Evolutionary conservation across 2,888 invertebrate species (phyloP).

Genomic region (Hyposoter dolosus): DNA sequence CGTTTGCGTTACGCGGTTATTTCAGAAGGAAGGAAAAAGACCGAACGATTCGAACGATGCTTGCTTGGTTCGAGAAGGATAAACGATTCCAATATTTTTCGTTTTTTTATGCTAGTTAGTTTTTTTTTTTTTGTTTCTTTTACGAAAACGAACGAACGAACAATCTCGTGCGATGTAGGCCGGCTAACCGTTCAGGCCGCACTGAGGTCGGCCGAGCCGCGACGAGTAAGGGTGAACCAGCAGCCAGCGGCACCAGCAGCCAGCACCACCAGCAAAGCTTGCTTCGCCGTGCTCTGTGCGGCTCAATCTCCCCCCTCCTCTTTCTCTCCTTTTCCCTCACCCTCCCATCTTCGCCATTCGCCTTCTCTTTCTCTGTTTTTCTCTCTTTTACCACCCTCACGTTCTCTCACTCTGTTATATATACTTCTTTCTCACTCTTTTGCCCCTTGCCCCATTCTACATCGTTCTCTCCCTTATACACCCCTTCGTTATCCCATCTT

Average conservation of each 20-base stretch:
- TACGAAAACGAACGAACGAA: conserved; percentile 62
- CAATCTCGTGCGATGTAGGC: conserved; percentile 80
- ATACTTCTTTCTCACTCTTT: conserved; percentile 2
- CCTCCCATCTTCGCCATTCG: conserved; percentile 20
- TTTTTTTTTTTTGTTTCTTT: conserved; percentile 25
- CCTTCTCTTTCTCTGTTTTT: conserved; percentile 34
- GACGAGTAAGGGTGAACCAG: conserved; percentile 78
- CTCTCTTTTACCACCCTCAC: conserved; percentile 51
- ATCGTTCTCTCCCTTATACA: conserved; percentile 14
- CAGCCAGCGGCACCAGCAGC: conserved; percentile 68
- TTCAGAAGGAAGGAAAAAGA: neutral
- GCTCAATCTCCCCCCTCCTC: conserved; percentile 69
- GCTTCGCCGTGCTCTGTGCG: conserved; percentile 66
- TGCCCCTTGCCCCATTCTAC: neutral
- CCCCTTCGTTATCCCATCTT: conserved; percentile 59
- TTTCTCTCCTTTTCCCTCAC: conserved; percentile 64
- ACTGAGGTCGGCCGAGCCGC: conserved; percentile 80
- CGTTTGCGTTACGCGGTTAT: conserved; percentile 5
- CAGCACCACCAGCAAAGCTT: conserved; percentile 75
- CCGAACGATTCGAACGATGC: conserved; percentile 12
- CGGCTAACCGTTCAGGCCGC: conserved; percentile 84
- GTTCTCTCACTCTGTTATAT: conserved; percentile 45
- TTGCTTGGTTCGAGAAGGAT: neutral
- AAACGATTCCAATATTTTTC: conserved; percentile 2
- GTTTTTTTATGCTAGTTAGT: conserved; percentile 16